Conservation (phyloP, 1,140 invertebrate species). For the Hyphantria cunea region DNA sequence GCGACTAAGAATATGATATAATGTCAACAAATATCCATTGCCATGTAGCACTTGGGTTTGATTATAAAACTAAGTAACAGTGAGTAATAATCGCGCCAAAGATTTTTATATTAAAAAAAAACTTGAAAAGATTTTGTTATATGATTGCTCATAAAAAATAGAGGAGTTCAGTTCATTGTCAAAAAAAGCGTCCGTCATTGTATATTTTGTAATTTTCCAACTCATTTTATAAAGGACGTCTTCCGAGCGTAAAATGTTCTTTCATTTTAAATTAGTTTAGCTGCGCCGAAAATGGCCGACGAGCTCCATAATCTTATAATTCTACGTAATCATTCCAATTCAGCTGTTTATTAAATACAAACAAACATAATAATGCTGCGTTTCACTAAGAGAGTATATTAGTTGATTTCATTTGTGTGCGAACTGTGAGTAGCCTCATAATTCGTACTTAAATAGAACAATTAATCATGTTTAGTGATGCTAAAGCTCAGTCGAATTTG, state of each 20-base stretch:
- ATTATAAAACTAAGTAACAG: too few species aligned
- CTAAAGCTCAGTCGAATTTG: too few species aligned
- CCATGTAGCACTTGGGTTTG: too few species aligned
- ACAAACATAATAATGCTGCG: conserved; percentile 22
- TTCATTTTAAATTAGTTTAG: conserved; percentile 40
- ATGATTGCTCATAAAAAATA: conserved; percentile 18
- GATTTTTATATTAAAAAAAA: not conserved
- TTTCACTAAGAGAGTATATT: conserved; percentile 5
- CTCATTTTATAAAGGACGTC: conserved; percentile 39
- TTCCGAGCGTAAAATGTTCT: conserved; percentile 36
- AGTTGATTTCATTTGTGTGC: not conserved
- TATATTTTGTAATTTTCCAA: conserved; percentile 35
- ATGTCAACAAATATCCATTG: too few species aligned
- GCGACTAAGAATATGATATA: too few species aligned
- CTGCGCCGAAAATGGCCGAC: conserved; percentile 23
- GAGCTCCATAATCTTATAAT: conserved; percentile 27
- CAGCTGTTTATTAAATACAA: conserved; percentile 20
- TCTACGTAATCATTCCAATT: conserved; percentile 28
- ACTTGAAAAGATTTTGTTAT: not conserved
- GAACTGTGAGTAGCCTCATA: not conserved
- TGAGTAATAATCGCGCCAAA: not conserved
- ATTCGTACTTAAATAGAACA: not conserved
- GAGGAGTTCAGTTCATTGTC: conserved; percentile 7
- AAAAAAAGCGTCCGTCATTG: conserved; percentile 20
- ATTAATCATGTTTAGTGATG: too few species aligned